Base-by-base conservation (phyloP, 1,140 invertebrate genomes). In the Drosophila bifasciata region DNA sequence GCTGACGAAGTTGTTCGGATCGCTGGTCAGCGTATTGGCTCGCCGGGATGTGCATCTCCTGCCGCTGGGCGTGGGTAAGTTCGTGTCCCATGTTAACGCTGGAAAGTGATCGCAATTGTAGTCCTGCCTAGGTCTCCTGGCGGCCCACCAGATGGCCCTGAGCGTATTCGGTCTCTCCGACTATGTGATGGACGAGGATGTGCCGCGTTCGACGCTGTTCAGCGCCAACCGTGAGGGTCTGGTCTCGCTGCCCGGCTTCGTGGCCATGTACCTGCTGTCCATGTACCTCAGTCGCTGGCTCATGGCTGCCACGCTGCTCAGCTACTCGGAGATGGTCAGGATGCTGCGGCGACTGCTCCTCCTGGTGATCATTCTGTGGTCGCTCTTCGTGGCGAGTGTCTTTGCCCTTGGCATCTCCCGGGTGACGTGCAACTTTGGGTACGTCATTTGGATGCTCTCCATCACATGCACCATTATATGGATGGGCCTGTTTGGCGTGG, bases 211-310 rank as follows among this genome's bases (percentile, higher is more conserved):
- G 40, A 94, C 93, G 71, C 93, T 98, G 46, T 53, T 99, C 2
- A 92, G 94, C 68, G 96, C 97, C 0, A 99, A 99, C 92, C 94
- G 97, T 69, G 98, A 99, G 93, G 98, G 98, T 0, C 92, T 99
- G 32, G 93, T 95, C 21, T 98, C 98, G 2, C 92, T 95, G 40
- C 92, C 96, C 0, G 98, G 98, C 2, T 99, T 98, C 91, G 91
- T 98, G 15, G 93, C 94, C 3, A 86, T 99, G 3, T 98, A 97
- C 90, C 93, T 98, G 46, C 92, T 95, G 75, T 94, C 95, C 44
- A 94, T 96, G 11, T 93, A 94, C 67, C 79, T 97, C 60, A 75
- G 40, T 9, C 59, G 64, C 2, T 88, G 81, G 81, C 16, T 86
- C 44, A 28, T 78, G 2, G 44, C 61, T 23, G 57, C 46, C 8